A percentile compares a stretch with the other conserved stretches of the same genome.
These are phyloP conservation scores for Pituophis catenifer DNA, from an alignment of 2,113 vertebrate species.

Conservation along the genomic window DNA sequence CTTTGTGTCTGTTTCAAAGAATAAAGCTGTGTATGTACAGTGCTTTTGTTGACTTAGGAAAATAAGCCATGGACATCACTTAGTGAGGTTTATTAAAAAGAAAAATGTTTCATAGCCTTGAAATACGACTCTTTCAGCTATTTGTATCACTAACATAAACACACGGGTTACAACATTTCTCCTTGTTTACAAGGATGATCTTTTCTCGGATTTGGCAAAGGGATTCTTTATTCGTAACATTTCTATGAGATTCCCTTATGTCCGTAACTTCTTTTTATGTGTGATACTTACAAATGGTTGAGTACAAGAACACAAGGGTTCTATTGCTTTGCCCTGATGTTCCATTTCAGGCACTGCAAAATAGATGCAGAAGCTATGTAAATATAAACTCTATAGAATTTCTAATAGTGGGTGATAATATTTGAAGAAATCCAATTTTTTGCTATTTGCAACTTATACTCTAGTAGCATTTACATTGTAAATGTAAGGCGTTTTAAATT, in stretches of 20 bases:
- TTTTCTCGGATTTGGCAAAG: conserved; percentile 61
- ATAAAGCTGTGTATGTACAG: conserved; percentile 63
- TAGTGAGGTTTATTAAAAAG: conserved; percentile 53
- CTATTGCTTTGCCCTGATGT: conserved; percentile 43
- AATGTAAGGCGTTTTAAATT: too few species aligned
- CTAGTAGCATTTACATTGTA: conserved; percentile 26
- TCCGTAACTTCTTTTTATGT: conserved; percentile 67
- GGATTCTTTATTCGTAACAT: conserved; percentile 62
- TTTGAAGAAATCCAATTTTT: conserved; percentile 48
- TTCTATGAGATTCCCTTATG: conserved; percentile 65
- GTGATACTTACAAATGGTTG: conserved; percentile 54
- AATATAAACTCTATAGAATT: conserved; percentile 44
- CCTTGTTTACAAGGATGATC: conserved; percentile 67
- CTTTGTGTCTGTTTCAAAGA: conserved; percentile 58
- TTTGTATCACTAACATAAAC: conserved; percentile 63
- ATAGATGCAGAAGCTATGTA: conserved; percentile 21
- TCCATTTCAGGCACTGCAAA: conserved; percentile 34
- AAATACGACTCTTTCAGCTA: conserved; percentile 64
- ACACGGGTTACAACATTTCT: conserved; percentile 65
- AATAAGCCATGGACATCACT: conserved; percentile 55
- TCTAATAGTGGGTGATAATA: conserved; percentile 26
- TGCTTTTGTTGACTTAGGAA: conserved; percentile 53
- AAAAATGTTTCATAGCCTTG: conserved; percentile 41
- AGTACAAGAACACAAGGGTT: conserved; percentile 54
- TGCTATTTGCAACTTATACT: conserved; percentile 8